Conservation (phyloP, 2,888 invertebrate species). For the Oxycera nigricornis region DNA sequence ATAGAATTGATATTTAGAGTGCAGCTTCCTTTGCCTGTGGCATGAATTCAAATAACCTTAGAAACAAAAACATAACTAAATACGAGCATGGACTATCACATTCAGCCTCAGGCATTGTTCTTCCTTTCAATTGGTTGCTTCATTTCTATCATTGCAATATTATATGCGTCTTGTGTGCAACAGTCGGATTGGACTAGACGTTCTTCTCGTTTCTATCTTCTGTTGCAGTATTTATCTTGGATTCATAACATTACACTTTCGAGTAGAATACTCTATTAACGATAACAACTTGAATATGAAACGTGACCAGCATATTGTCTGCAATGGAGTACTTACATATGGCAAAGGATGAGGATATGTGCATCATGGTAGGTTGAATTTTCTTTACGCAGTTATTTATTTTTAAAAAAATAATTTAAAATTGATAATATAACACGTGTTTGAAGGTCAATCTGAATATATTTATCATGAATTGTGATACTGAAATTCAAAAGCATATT, state of each 20-base stretch:
- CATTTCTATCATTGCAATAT: not conserved
- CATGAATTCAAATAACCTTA: conserved; percentile 5
- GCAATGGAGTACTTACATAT: too few relatives aligned
- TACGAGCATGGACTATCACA: not conserved
- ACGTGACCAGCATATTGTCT: conserved; percentile 13
- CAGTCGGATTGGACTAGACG: not conserved
- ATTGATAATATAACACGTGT: too few relatives aligned
- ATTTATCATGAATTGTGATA: too few relatives aligned
- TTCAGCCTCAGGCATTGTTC: not conserved
- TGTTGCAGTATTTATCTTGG: not conserved
- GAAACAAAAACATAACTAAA: not conserved
- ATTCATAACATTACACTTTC: conserved; percentile 9
- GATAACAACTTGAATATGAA: conserved; percentile 5
- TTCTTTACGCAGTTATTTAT: too few relatives aligned
- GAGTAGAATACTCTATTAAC: conserved; percentile 15
- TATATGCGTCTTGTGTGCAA: not conserved
- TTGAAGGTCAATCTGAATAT: too few relatives aligned
- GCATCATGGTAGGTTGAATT: too few relatives aligned
- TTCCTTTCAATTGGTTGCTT: not conserved
- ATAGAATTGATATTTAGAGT: not conserved
- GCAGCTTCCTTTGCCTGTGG: not conserved
- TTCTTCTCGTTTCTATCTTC: not conserved
- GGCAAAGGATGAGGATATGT: too few relatives aligned
- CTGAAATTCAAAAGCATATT: too few relatives aligned
- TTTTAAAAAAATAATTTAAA: too few relatives aligned